A percentile compares a stretch with the other conserved stretches of the same genome.
These are phyloP conservation scores for Steinernema feltiae DNA, from an alignment of 1,140 invertebrate genomes.

Conservation along the genomic window DNA sequence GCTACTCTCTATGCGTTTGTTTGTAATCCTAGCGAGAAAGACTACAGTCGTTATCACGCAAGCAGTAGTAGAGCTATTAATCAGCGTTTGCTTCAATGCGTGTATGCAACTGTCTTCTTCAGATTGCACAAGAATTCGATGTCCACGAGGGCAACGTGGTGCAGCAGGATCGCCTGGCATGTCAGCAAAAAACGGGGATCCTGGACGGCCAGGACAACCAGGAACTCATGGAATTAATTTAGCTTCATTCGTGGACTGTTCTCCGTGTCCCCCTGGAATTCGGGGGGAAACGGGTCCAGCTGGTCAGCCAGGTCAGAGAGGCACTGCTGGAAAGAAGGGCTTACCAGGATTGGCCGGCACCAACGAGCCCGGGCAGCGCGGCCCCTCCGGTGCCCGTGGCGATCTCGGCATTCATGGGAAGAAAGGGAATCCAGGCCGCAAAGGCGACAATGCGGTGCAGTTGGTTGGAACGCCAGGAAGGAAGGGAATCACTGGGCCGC, in stretches of 20 bases:
- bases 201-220: not conserved
- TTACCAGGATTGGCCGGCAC: not conserved
- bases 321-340: not conserved
- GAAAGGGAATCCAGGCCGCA: not conserved
- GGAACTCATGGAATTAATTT: not conserved
- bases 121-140: not conserved
- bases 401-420: not conserved
- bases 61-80: not conserved
- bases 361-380: not conserved
- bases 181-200: not conserved
- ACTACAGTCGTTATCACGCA: not conserved
- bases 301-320: not conserved
- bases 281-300: not conserved
- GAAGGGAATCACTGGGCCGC: not conserved
- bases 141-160: not conserved
- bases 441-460: not conserved
- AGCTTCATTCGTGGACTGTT: not conserved
- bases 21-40: not conserved
- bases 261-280: not conserved
- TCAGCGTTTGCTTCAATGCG: not conserved
- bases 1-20: not conserved
- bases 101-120: not conserved
- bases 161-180: not conserved
- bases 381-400: not conserved
- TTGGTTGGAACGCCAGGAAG: not conserved